These are phyloP conservation scores for Dione vanillae DNA, from an alignment of 2,888 invertebrate genomes.

Conservation along the genomic window DNA sequence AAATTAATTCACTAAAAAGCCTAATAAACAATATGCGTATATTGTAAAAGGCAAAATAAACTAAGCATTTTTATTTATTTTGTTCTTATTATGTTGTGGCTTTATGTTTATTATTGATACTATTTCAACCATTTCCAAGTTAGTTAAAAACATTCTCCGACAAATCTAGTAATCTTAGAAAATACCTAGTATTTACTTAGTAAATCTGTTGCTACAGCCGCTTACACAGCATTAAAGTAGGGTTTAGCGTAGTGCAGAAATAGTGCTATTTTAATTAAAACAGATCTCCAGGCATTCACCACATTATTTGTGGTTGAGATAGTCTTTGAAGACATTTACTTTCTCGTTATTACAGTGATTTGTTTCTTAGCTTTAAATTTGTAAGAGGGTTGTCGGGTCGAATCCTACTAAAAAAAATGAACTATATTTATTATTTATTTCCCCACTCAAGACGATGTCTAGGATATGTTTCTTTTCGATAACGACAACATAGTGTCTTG, in stretches of 20 bases:
- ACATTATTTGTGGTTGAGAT: slow-evolving; percentile 41
- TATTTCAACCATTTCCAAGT: slow-evolving; percentile 8
- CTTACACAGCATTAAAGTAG: slow-evolving; percentile 38
- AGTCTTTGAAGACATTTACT: slow-evolving; percentile 17
- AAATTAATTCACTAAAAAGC: no score
- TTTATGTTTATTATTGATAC: neutral
- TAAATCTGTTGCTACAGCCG: slow-evolving; percentile 42
- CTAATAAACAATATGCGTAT: no score
- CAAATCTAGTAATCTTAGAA: slow-evolving; percentile 31
- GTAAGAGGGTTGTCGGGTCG: neutral
- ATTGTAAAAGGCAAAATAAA: no score
- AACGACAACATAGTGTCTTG: no score
- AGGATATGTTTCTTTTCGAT: no score
- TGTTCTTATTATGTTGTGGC: no score
- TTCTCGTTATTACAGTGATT: slow-evolving; percentile 3
- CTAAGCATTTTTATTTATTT: no score
- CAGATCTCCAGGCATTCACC: slow-evolving; percentile 32
- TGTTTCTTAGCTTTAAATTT: neutral
- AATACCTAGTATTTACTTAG: slow-evolving; percentile 37
- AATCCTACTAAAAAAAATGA: no score
- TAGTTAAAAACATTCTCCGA: no score
- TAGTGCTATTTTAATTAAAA: slow-evolving; percentile 41
- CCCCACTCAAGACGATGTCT: no score
- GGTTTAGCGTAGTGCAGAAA: slow-evolving; percentile 37
- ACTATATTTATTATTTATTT: no score